Evolutionary conservation across 2,113 vertebrate species (phyloP), one percentile per base, ranked within the genome.

Genomic region (Ranitomeya imitator): DNA sequence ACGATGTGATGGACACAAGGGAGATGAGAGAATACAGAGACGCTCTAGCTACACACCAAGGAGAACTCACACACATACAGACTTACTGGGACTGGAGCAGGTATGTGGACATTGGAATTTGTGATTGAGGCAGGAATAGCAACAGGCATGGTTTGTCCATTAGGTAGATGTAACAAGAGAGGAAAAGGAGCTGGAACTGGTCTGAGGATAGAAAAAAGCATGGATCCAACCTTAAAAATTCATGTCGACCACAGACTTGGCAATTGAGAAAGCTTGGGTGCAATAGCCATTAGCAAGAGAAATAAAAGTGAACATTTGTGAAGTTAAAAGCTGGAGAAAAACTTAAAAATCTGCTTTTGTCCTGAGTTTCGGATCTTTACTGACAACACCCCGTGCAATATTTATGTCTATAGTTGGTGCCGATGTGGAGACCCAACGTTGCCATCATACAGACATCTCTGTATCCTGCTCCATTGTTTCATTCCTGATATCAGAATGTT

Each of bases 81-180:
- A 97, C 98, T 97, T 95, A 99, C 97, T 93, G 98, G 98, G 94
- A 98, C 97, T 94, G 97, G 95, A 93, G 98, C 95, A 94, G 97
- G 97, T 93, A 99, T 98, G 94, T 98, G 98, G 91, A 98, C 96
- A 94, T 96, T 98, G 92, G 98, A 97, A 95, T 96, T 98, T 94
- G 98, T 97, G 93, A 99, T 98, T 93, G 98, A 96, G 86, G 98
- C 97, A 93, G 98, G 98, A 94, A 99, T 97, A 92, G 98, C 96
- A 89, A 99, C 96, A 91, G 98, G 98, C 98, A 99, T 97, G 91
- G 98, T 98, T 94, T 99, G 98, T 94, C 98, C 97, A 91, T 99
- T 99, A 92, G 97, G 97, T 93, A 99, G 97, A 96, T 99, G 98
- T 93, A 99, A 96, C 86, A 99, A 96, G 93, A 99, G 96, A 87